Conservation (phyloP, 2,113 vertebrate species). For the Piaya cayana region DNA sequence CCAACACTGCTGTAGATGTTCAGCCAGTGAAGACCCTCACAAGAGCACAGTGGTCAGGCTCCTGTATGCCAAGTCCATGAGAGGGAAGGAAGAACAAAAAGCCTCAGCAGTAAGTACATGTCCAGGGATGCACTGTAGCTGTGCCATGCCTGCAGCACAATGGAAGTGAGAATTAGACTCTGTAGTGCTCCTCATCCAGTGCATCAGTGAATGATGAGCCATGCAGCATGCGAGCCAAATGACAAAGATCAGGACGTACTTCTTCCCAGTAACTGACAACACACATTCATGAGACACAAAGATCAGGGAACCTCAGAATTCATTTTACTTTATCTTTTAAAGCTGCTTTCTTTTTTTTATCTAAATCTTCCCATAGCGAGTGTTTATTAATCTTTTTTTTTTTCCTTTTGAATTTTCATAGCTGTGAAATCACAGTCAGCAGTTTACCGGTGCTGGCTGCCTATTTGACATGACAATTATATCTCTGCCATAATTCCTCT, state of each 20-base stretch:
- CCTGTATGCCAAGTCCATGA: accelerated
- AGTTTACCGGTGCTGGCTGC: conserved; percentile 34
- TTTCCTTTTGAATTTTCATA: conserved; percentile 23
- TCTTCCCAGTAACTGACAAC: not conserved
- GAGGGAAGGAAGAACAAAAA: not conserved
- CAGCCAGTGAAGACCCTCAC: not conserved
- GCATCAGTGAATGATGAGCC: not conserved
- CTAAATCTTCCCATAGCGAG: not conserved
- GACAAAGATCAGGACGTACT: not conserved
- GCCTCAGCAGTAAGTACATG: not conserved
- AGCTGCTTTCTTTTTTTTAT: not conserved
- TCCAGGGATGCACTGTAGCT: not conserved
- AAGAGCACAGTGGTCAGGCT: accelerated
- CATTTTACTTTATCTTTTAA: conserved; percentile 15
- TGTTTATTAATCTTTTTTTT: conserved; percentile 39
- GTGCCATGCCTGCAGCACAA: not conserved
- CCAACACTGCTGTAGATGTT: not conserved
- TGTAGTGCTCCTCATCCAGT: not conserved
- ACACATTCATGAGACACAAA: not conserved
- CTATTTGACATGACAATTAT: conserved; percentile 61
- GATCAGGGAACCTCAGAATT: conserved; percentile 18
- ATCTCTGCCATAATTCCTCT: conserved; percentile 56
- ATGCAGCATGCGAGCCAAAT: accelerated
- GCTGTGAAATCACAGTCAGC: conserved; percentile 8
- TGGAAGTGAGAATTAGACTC: not conserved